Percentiles rank a stretch among this genome's conserved stretches.
Conservation (phyloP, 2,888 invertebrate species). For the Cosmia trapezina region DNA sequence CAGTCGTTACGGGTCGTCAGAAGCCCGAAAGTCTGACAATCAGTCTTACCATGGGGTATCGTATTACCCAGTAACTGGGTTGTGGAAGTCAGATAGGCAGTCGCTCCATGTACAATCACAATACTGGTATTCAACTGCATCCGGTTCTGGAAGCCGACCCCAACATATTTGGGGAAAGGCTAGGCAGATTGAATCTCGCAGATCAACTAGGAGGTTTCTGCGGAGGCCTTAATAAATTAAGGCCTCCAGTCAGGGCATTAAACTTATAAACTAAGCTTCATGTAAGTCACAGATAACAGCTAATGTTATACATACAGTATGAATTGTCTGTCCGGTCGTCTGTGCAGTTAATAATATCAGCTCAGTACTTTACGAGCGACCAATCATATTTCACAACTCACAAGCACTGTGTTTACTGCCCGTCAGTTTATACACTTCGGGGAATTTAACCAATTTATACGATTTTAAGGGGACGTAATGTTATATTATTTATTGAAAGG, state of each 20-base stretch:
- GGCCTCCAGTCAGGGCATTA: background rate
- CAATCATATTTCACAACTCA: slow-evolving; percentile 54
- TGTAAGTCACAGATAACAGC: background rate
- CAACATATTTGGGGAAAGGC: no score
- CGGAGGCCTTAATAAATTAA: background rate
- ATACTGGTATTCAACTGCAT: no score
- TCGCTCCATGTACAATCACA: no score
- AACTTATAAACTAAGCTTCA: background rate
- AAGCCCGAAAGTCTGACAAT: no score
- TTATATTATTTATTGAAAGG: slow-evolving; percentile 37
- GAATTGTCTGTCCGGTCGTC: slow-evolving; percentile 23
- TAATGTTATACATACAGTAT: background rate
- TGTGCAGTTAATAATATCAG: slow-evolving; percentile 27
- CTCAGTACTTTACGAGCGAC: slow-evolving; percentile 37
- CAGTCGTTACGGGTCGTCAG: no score
- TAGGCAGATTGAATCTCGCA: no score
- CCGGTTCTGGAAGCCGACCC: no score
- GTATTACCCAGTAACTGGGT: no score
- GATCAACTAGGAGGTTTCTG: background rate
- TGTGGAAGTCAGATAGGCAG: no score
- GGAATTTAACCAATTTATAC: slow-evolving; percentile 48
- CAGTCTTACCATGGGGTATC: no score
- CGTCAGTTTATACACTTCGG: slow-evolving; percentile 28
- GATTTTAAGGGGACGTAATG: slow-evolving; percentile 50
- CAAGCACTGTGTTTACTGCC: slow-evolving; percentile 33